A percentile compares a stretch with the other conserved stretches of the same genome.
Evolutionary conservation across 2,888 invertebrate species (phyloP).

Genomic region (Apamea monoglypha): DNA sequence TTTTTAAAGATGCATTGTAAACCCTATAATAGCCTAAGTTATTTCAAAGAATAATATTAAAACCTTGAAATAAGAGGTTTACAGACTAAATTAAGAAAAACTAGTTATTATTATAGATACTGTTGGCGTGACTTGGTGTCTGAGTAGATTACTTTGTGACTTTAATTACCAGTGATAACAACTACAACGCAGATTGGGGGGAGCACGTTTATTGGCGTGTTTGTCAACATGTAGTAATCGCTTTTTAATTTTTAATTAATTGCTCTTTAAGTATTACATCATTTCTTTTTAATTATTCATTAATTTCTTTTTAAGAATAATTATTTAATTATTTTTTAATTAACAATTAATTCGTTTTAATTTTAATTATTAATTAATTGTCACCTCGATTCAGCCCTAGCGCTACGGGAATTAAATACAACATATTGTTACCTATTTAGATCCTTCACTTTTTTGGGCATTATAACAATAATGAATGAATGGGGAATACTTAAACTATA

Average conservation of each 20-base stretch:
- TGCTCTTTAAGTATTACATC: too few species aligned
- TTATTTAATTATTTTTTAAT: too few species aligned
- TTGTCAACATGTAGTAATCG: background rate
- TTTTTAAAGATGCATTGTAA: background rate
- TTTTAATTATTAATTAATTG: too few species aligned
- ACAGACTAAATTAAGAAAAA: background rate
- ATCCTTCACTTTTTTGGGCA: constrained; percentile 34
- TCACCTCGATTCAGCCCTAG: background rate
- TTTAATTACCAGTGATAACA: constrained; percentile 8
- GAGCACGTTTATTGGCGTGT: background rate
- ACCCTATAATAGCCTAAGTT: background rate
- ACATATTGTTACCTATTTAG: background rate
- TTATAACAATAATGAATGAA: background rate
- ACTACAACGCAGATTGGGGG: background rate
- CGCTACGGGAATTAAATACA: background rate
- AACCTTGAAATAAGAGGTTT: background rate
- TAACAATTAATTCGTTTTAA: too few species aligned
- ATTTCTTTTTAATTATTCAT: too few species aligned
- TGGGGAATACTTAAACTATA: background rate
- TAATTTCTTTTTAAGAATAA: too few species aligned
- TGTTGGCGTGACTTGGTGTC: background rate
- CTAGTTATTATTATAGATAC: background rate
- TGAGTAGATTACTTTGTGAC: background rate
- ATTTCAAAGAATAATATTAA: background rate
- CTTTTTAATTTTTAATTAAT: too few species aligned